Base-by-base conservation (phyloP, 1,140 invertebrate species). In the Oreohelix idahoensis region DNA sequence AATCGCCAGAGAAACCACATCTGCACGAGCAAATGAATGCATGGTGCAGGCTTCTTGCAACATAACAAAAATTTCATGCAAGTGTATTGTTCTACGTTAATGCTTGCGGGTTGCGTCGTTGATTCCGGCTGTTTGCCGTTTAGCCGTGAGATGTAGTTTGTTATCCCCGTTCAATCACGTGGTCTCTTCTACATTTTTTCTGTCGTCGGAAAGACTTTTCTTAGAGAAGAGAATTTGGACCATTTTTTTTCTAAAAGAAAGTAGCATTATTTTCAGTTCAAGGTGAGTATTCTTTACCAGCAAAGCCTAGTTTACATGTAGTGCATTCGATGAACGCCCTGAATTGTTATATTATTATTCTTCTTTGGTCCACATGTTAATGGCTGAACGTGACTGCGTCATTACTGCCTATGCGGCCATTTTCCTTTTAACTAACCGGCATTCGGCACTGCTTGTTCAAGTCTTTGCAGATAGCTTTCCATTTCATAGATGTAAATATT, bases 181-280 rank as follows among this genome's bases (percentile, higher is more conserved):
- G 70, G 45, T 63, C 70, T 82, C 70, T 82, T 75, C 73, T 75
- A 39, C 49, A 82, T 53, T 75, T 81, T 26, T 58, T 75, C 42
- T 49, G 35, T 74, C 73, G 49, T 51, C 38, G 38, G 15, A 76
- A 77, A 53, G 53, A 76, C 35, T 77, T n/a, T 66, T 76, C 58
- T 35, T 76, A 75, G 51, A 66, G 71, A 75, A 76, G 74, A 83
- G 71, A 42, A 77, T 75, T 76, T 66, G 51, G 53, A 13, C 74
- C n/a, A 32, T 36, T 32, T 81, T 76, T 26, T 81, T 51, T 69
- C 71, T 77, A 76, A 69, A 83, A 63, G n/a, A 75, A 80, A 80
- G 32, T 79, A 79, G 77, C 23, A n/a, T 79, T 36, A 53, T 77
- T 53, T 77, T 49, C 29, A 58, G 29, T 36, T 53, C n/a, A 77